A percentile compares a stretch with the other conserved stretches of the same genome.
Conservation (phyloP, 2,113 vertebrate genomes). For the rat (Rattus norvegicus) region DNA sequence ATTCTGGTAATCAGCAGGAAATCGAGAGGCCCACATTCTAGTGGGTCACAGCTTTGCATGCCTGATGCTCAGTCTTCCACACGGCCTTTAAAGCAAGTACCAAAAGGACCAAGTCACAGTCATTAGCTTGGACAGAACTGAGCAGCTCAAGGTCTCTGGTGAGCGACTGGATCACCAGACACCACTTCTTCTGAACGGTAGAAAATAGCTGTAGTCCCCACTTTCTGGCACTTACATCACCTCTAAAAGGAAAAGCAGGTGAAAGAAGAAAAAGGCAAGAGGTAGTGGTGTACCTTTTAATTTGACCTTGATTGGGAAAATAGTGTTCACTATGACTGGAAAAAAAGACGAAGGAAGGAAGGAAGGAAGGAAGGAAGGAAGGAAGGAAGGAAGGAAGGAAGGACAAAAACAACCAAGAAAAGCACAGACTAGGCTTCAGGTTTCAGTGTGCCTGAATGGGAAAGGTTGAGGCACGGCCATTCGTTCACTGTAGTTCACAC, state of each 20-base stretch:
- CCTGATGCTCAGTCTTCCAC: neutral
- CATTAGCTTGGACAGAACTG: neutral
- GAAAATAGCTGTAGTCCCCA: neutral
- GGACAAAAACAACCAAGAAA: neutral
- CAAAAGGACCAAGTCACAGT: neutral
- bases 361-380: neutral
- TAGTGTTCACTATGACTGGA: neutral
- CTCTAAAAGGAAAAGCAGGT: neutral
- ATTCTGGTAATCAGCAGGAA: neutral
- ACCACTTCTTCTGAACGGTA: neutral
- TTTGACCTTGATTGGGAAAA: constrained; percentile 32
- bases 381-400: neutral
- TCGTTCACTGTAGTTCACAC: neutral
- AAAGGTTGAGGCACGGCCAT: neutral
- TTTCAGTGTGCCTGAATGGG: neutral
- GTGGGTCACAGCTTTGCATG: neutral
- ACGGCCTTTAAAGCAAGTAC: neutral
- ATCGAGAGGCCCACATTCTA: neutral
- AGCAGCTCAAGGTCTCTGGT: no score
- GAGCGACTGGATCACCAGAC: neutral
- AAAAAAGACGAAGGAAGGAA: neutral
- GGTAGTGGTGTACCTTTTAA: neutral
- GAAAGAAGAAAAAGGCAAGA: neutral
- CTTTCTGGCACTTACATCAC: neutral
- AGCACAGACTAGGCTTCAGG: neutral